A percentile compares a stretch with the other conserved stretches of the same genome.
These are phyloP conservation scores for Coremacera marginata DNA, from an alignment of 2,888 invertebrate species.

Conservation along the genomic window DNA sequence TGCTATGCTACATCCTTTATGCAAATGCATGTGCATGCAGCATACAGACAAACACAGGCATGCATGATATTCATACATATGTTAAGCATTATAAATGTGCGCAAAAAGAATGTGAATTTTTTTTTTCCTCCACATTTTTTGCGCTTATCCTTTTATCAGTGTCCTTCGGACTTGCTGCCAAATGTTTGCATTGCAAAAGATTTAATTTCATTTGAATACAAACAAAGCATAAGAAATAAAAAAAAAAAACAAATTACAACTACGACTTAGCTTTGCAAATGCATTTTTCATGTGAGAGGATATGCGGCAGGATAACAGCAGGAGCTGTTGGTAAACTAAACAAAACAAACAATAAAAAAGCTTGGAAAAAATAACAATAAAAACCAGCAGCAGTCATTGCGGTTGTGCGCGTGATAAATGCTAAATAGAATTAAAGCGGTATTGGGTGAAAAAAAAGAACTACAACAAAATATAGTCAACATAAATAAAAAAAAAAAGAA, in stretches of 20 bases:
- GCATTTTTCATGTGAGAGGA: slow-evolving; percentile 38
- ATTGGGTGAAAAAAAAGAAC: not conserved
- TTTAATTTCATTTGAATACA: slow-evolving; percentile 22
- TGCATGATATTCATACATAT: slow-evolving; percentile 16
- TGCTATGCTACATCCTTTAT: not conserved
- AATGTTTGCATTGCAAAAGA: slow-evolving; percentile 28
- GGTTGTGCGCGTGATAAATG: slow-evolving; percentile 37
- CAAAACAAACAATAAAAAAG: not conserved
- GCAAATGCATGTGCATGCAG: slow-evolving; percentile 14
- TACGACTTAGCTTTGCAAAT: slow-evolving; percentile 33
- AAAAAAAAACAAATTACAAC: not conserved
- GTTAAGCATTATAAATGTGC: slow-evolving; percentile 9
- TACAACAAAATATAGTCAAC: not conserved
- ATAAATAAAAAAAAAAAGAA: not conserved
- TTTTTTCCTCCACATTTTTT: not conserved
- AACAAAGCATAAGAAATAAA: not conserved
- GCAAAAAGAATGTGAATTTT: not conserved
- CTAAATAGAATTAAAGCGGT: slow-evolving; percentile 34
- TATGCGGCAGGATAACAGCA: slow-evolving; percentile 32
- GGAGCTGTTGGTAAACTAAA: not conserved
- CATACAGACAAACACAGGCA: slow-evolving; percentile 3
- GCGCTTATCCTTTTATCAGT: slow-evolving; percentile 18
- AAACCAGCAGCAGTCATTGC: slow-evolving; percentile 20
- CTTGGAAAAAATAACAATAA: not conserved
- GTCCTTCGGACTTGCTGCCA: slow-evolving; percentile 23